phyloP scores from a whole-genome alignment of 2,113 vertebrate genomes.

The Anas platyrhynchos region DNA sequence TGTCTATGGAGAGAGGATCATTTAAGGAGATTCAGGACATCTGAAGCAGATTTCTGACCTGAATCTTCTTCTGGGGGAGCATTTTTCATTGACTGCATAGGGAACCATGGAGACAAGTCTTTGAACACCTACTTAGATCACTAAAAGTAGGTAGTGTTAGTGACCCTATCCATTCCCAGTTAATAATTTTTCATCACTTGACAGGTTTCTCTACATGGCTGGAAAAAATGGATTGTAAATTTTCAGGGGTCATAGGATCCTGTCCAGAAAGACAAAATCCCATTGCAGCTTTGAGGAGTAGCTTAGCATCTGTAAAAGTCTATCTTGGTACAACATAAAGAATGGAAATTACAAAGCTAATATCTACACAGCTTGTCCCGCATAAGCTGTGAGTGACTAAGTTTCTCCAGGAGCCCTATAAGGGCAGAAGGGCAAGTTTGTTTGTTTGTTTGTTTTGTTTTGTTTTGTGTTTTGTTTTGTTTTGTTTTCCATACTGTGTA shows the following conservation, averaged over 20 bases:
- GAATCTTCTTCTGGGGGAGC: not conserved
- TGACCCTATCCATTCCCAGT: not conserved
- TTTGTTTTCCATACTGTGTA: not conserved
- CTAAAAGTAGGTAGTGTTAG: not conserved
- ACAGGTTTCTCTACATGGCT: not conserved
- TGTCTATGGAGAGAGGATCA: not conserved
- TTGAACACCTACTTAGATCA: not conserved
- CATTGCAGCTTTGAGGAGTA: not conserved
- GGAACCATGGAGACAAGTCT: not conserved
- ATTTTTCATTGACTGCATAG: not conserved
- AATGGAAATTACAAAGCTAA: not conserved
- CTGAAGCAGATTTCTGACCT: not conserved
- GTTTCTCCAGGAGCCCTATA: not conserved
- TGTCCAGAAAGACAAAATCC: not conserved
- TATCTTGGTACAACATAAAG: accelerated
- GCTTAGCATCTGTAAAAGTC: not conserved
- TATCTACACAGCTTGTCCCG: not conserved
- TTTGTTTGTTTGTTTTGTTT: too few relatives aligned
- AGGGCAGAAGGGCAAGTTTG: not conserved
- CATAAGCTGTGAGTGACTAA: not conserved
- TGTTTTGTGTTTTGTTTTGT: too few relatives aligned
- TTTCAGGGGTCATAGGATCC: not conserved
- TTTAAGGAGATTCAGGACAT: not conserved
- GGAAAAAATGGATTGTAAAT: not conserved
- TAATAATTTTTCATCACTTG: not conserved